A percentile compares a stretch with the other conserved stretches of the same genome.
These are phyloP conservation scores for Limnephilus rhombicus DNA, from an alignment of 2,888 invertebrate genomes.

Conservation along the genomic window DNA sequence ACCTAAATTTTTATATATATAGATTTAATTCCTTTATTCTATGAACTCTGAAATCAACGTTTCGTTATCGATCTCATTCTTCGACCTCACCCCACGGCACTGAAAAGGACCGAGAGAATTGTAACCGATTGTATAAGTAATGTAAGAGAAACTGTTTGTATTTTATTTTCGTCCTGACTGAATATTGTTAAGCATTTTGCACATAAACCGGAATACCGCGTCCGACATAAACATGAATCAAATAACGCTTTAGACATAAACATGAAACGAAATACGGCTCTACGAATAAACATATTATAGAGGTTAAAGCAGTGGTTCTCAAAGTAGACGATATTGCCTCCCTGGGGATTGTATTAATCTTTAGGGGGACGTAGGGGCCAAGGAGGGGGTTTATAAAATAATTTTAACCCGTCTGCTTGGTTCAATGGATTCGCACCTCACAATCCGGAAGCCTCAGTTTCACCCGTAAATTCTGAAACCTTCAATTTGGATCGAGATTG, in stretches of 20 bases:
- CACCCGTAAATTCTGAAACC: no score
- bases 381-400: background rate
- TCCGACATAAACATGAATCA: background rate
- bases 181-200: background rate
- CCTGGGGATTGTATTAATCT: background rate
- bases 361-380: background rate
- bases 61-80: background rate
- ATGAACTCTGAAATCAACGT: background rate
- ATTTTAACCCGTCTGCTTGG: no score
- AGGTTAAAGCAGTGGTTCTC: background rate
- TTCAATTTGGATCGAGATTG: no score
- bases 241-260: background rate
- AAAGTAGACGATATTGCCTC: background rate
- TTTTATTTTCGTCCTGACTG: background rate
- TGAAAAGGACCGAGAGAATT: background rate
- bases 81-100: background rate
- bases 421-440: no score
- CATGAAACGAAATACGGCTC: background rate
- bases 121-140: constrained; percentile 1
- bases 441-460: no score
- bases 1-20: no score
- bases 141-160: background rate
- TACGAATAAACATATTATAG: background rate
- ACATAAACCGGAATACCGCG: background rate
- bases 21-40: background rate